Evolutionary conservation across 2,888 invertebrate species (phyloP), one percentile per base, ranked within the genome.

Genomic region (Drosophila lacicola): DNA sequence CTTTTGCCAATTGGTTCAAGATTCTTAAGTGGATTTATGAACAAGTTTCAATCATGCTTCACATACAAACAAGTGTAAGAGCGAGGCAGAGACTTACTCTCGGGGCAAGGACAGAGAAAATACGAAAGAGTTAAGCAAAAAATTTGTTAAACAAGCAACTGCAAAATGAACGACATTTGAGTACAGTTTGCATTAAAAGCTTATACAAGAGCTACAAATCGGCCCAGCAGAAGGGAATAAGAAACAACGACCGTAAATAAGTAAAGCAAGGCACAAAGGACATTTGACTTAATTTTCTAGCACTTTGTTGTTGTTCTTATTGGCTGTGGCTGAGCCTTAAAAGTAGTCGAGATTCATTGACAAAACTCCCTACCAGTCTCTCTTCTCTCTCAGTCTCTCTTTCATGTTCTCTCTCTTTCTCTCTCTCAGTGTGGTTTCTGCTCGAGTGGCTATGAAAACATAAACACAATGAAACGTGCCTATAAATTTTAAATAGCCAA

Each of bases 401-500:
- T 29, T 29, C 6, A 1, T 21, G 21, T 21, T 21, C 5, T 39
- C 39, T 45, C 2, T 33, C n/a, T 25, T 11, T 19, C 11, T 19
- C 41, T 14, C n/a, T 29, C 14, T 34, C n/a, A 9, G 53, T 45
- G 34, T 37, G 14, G 50, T 51, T 51, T 44, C 67, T 70, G 65
- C 58, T 58, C 56, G 54, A 58, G 74, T 76, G 71, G 67, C 64
- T 78, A 65, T 69, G 73, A 72, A 82, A 81, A 76, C 80, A 74
- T 72, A 74, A 77, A 70, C 71, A 74, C 73, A 74, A 76, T 67
- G 70, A 80, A 76, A 78, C 79, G 81, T 85, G 85, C 74, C 73
- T 60, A 82, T 85, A 82, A 80, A 85, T 85, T 79, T 85, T 85
- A 78, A 85, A 85, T 85, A 76, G 73, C 70, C 65, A 61, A 58